phyloP scores from a whole-genome alignment of 1,140 invertebrate genomes.

The Brachionus plicatilis region DNA sequence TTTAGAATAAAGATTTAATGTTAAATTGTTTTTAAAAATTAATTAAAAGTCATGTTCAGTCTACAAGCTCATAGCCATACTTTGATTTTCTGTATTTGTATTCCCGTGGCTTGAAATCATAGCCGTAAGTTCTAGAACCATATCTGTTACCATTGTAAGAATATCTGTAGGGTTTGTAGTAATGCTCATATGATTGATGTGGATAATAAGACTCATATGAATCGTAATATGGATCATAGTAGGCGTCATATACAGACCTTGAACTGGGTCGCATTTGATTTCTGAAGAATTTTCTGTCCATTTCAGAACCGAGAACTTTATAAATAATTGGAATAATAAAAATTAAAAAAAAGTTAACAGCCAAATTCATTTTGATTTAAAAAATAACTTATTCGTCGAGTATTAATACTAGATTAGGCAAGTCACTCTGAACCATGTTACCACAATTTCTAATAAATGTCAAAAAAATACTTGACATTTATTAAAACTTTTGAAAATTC shows the following conservation, averaged over 20 bases:
- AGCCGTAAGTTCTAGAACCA: not conserved
- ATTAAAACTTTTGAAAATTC: no score
- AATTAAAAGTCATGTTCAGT: not conserved
- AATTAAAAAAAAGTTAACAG: not conserved
- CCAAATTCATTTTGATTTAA: not conserved
- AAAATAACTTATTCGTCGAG: no score
- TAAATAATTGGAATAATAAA: not conserved
- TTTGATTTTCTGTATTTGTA: not conserved
- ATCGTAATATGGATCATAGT: not conserved
- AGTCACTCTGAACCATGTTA: no score
- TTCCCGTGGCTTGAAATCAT: not conserved
- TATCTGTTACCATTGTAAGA: not conserved
- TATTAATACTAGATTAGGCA: no score
- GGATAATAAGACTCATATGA: not conserved
- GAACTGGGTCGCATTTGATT: not conserved
- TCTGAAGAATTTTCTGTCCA: not conserved
- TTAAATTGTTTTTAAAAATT: not conserved
- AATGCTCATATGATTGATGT: not conserved
- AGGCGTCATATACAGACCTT: not conserved
- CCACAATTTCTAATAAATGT: no score
- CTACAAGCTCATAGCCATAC: not conserved
- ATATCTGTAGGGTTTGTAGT: not conserved
- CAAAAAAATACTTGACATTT: no score
- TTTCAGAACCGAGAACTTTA: not conserved
- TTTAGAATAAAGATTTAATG: not conserved